Percentiles rank a stretch among this genome's conserved stretches.
Evolutionary conservation across 2,113 vertebrate genomes (phyloP).

Genomic region (Tetrax tetrax): DNA sequence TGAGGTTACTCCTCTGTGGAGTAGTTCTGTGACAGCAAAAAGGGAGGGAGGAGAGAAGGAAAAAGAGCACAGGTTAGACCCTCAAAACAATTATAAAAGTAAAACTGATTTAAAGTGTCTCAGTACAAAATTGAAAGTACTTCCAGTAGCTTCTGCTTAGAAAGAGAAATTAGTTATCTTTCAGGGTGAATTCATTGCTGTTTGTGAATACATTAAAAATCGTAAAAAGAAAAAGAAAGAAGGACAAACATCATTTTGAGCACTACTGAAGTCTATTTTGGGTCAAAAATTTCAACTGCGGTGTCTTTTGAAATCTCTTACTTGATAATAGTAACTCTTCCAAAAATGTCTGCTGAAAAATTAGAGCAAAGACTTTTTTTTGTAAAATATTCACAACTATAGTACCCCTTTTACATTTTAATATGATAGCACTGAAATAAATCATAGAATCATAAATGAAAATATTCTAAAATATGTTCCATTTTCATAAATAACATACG

Average conservation of each 20-base stretch:
- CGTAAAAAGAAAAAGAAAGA: background rate
- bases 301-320: background rate
- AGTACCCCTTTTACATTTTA: background rate
- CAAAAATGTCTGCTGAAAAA: background rate
- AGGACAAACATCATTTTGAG: background rate
- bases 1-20: constrained; percentile 89
- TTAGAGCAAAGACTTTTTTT: background rate
- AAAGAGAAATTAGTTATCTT: background rate
- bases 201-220: background rate
- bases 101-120: background rate
- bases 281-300: background rate
- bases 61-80: background rate
- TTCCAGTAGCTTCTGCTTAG: background rate
- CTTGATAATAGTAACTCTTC: background rate
- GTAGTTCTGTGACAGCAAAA: constrained; percentile 78
- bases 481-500: background rate
- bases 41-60: background rate
- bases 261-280: background rate
- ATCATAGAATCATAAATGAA: background rate
- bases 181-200: background rate
- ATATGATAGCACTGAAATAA: background rate
- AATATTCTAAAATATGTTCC: background rate
- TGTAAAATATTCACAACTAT: background rate
- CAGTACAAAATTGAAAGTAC: background rate
- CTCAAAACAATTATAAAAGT: background rate